phyloP scores from a whole-genome alignment of 2,113 vertebrate genomes.

The Lasiurus cinereus region DNA sequence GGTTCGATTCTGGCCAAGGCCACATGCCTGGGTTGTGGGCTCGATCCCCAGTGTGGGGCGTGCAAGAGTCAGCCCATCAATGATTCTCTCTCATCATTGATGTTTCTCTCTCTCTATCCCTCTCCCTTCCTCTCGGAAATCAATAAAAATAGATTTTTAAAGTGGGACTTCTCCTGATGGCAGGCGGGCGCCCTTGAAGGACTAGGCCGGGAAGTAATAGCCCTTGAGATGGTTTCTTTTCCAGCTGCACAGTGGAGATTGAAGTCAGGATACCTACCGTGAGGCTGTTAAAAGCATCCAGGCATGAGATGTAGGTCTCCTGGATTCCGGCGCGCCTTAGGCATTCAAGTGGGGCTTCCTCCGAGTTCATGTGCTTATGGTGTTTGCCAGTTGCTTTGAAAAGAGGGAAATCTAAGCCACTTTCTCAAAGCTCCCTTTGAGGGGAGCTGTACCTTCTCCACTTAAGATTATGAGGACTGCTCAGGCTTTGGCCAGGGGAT shows the following conservation, averaged over 20 bases:
- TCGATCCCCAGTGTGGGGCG: too few species aligned
- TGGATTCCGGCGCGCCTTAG: background rate
- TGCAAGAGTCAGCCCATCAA: too few species aligned
- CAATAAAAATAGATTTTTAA: too few species aligned
- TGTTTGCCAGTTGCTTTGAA: background rate
- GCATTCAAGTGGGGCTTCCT: background rate
- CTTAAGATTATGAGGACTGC: background rate
- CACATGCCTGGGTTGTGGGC: too few species aligned
- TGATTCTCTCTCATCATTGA: too few species aligned
- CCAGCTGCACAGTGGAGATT: background rate
- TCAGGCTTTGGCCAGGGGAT: background rate
- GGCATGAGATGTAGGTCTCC: background rate
- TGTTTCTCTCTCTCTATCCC: too few species aligned
- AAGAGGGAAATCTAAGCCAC: background rate
- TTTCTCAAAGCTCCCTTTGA: background rate
- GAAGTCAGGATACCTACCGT: background rate
- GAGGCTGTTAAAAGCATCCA: background rate
- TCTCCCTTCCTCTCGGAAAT: too few species aligned
- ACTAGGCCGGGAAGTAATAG: background rate
- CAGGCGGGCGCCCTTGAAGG: too few species aligned
- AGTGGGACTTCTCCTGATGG: background rate
- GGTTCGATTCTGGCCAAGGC: too few species aligned
- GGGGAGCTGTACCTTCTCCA: background rate
- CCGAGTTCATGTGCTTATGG: rapidly evolving
- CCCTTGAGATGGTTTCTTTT: background rate